Base-by-base conservation (phyloP, 2,888 invertebrate species). In the Epinotia ramella region DNA sequence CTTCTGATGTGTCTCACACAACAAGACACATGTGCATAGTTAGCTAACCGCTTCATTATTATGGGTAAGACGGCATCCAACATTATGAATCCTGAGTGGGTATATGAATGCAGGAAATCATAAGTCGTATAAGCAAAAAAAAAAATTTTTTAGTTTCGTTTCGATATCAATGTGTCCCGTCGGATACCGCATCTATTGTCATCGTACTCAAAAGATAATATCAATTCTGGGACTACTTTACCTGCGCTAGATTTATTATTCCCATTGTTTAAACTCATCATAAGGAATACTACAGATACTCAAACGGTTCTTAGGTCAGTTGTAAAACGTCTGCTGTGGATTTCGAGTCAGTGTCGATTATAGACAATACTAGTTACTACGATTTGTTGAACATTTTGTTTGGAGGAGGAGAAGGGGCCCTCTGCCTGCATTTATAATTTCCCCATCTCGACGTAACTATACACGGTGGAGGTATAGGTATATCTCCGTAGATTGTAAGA, bases 181-280 rank as follows among this genome's bases (percentile, higher is more conserved):
- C 44, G 60, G 44, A 40, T 59, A 57, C 68, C 59, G 69, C 60
- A 11, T 20, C 44, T 59, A 69, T 69, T 69, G 69, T 69, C 46
- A 69, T 44, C 68, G 16, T 69, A 24, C 60, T 69, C 69, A n/a
- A 69, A 60, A 69, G 69, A 69, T 69, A 59, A 46, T 46, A 69
- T 69, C 69, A 59, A 46, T 28, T 60, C 33, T 46, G 46, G 69
- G 46, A 69, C 69, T 59, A 59, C 44, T 68, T 46, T 69, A 69
- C 69, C 69, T 69, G 69, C 59, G 69, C 24, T 6, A 57, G 69
- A 69, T 69, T 69, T 69, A 69, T 69, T 69, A 69, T 60, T 28
- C 28, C 20, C 44, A 40, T 69, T 68, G 59, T 68, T 59, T 59
- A 68, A 56, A 18, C 33, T 33, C 33, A 7, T 33, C 33, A 33